Conservation (phyloP, 2,888 invertebrate species). For the Nemotelus nigrinus region DNA sequence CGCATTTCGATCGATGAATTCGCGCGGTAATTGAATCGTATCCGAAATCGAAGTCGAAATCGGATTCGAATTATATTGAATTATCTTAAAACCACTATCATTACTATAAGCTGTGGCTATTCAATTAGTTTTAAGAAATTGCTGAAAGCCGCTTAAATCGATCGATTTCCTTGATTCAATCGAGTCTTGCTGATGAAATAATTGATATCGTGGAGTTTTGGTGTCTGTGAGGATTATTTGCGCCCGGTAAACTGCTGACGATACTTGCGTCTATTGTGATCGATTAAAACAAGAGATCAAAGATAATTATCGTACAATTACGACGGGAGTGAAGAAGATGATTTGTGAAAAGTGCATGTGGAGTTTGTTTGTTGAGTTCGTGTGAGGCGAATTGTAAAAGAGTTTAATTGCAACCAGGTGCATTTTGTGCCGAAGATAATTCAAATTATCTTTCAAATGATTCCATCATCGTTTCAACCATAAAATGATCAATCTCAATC, state of each 20-base stretch:
- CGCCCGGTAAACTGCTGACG: no score
- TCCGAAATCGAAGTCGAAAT: neutral
- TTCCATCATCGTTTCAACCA: neutral
- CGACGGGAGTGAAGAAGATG: no score
- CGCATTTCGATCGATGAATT: slow-evolving; percentile 42
- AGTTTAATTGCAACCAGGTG: no score
- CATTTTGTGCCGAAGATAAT: no score
- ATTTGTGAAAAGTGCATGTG: no score
- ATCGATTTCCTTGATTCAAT: slow-evolving; percentile 2
- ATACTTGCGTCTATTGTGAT: neutral
- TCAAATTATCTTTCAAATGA: no score
- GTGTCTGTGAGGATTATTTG: neutral
- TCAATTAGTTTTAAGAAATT: no score
- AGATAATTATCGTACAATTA: neutral
- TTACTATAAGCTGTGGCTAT: no score
- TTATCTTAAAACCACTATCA: neutral
- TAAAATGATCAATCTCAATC: neutral
- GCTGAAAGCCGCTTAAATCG: neutral
- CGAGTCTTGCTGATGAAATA: neutral
- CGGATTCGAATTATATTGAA: slow-evolving; percentile 14
- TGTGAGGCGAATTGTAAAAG: no score
- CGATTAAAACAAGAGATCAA: neutral
- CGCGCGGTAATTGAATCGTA: slow-evolving; percentile 29
- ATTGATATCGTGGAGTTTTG: slow-evolving; percentile 28
- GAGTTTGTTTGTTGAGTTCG: no score